Percentiles rank a stretch among this genome's conserved stretches.
Evolutionary conservation across 2,888 invertebrate species (phyloP).

Genomic region (Noctua fimbriata): DNA sequence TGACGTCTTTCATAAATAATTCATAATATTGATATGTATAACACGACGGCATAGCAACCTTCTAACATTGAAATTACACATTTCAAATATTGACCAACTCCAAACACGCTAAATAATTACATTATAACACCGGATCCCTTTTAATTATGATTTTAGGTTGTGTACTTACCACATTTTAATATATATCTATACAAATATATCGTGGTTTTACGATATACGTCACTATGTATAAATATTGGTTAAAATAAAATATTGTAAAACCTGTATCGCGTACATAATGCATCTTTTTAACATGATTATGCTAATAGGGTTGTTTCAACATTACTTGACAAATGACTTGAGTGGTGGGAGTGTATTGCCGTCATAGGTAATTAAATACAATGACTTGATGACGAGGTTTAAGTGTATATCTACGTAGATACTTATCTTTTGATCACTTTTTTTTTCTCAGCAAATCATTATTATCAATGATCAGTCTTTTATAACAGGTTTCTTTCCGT

Average conservation of each 20-base stretch:
- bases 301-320: slow-evolving; percentile 27
- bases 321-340: slow-evolving; percentile 36
- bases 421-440: not conserved
- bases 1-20: slow-evolving; percentile 22
- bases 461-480: not conserved
- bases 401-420: not conserved
- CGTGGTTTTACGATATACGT: slow-evolving; percentile 23
- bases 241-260: slow-evolving; percentile 40
- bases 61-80: slow-evolving; percentile 34
- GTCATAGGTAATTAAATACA: slow-evolving; percentile 26
- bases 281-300: slow-evolving; percentile 35
- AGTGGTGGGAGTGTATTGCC: slow-evolving; percentile 20
- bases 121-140: slow-evolving; percentile 18
- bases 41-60: slow-evolving; percentile 14
- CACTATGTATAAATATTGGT: slow-evolving; percentile 22
- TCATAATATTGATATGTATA: slow-evolving; percentile 5
- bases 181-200: slow-evolving; percentile 25
- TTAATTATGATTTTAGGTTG: slow-evolving; percentile 9
- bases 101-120: slow-evolving; percentile 9
- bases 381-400: not conserved
- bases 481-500: not conserved
- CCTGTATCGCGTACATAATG: slow-evolving; percentile 35
- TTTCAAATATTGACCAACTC: slow-evolving; percentile 35
- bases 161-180: slow-evolving; percentile 30
- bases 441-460: not conserved